phyloP scores from a whole-genome alignment of 2,888 invertebrate species.

The Folsomia candida region DNA sequence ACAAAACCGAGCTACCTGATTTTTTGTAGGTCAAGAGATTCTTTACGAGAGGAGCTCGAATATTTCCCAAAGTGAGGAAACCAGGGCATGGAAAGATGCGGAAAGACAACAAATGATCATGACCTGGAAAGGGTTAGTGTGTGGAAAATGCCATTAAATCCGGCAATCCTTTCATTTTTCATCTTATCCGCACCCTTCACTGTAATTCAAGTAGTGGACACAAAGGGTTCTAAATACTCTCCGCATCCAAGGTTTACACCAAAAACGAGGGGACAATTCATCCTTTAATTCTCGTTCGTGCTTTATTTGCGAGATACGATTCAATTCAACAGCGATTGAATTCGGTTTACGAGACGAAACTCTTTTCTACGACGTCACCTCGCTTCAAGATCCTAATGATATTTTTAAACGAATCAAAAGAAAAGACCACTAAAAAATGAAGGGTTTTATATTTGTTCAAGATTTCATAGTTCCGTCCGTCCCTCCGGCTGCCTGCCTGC shows the following conservation, averaged over 20 bases:
- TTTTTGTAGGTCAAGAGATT: constrained; percentile 20
- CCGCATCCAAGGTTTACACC: constrained; percentile 3
- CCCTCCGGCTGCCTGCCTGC: background rate
- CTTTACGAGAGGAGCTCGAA: background rate
- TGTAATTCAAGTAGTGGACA: background rate
- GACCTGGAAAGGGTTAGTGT: constrained; percentile 17
- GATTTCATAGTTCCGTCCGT: too few relatives aligned
- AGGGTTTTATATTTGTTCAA: background rate
- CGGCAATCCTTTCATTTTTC: background rate
- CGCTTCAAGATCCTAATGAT: background rate
- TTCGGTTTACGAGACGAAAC: background rate
- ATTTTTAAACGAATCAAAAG: background rate
- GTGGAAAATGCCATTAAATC: constrained; percentile 4
- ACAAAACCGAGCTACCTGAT: constrained; percentile 11
- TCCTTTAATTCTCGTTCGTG: background rate
- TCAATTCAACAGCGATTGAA: background rate
- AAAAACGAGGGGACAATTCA: background rate
- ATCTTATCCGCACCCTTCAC: background rate
- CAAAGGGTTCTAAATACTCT: background rate
- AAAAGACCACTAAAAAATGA: background rate
- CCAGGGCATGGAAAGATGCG: background rate
- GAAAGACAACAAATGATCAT: constrained; percentile 7
- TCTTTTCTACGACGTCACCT: background rate
- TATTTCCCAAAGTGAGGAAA: constrained; percentile 19
- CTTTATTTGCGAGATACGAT: too few relatives aligned